Conservation (phyloP, 2,113 vertebrate species). For the Sitta europaea region DNA sequence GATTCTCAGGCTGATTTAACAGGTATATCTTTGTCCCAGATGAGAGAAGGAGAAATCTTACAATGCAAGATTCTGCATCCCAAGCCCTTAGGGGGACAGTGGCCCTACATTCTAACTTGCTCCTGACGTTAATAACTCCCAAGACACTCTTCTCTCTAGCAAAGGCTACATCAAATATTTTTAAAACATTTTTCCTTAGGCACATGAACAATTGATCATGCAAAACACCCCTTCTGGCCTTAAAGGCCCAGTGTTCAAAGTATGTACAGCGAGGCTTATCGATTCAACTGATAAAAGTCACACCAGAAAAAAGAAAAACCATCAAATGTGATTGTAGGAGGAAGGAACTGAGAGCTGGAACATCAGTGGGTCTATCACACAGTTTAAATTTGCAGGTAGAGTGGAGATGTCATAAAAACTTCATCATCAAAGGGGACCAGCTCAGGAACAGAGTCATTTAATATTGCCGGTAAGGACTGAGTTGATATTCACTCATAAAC, state of each 20-base stretch:
- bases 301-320: background rate
- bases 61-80: background rate
- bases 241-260: background rate
- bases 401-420: background rate
- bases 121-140: background rate
- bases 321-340: background rate
- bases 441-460: background rate
- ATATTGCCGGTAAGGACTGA: background rate
- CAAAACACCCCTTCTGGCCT: background rate
- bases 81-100: background rate
- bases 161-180: slow-evolving; percentile 1
- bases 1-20: background rate
- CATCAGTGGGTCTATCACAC: background rate
- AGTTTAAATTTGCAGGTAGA: background rate
- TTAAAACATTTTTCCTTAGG: background rate
- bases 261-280: background rate
- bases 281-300: background rate
- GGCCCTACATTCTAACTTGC: background rate
- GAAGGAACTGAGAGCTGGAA: background rate
- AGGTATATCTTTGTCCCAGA: background rate
- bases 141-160: background rate
- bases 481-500: background rate
- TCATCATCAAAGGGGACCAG: background rate
- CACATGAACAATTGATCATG: background rate
- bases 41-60: background rate